Percentiles rank a stretch among this genome's conserved stretches.
These are phyloP conservation scores for Hemicrepidius hirtus DNA, from an alignment of 2,888 invertebrate genomes.

Conservation along the genomic window DNA sequence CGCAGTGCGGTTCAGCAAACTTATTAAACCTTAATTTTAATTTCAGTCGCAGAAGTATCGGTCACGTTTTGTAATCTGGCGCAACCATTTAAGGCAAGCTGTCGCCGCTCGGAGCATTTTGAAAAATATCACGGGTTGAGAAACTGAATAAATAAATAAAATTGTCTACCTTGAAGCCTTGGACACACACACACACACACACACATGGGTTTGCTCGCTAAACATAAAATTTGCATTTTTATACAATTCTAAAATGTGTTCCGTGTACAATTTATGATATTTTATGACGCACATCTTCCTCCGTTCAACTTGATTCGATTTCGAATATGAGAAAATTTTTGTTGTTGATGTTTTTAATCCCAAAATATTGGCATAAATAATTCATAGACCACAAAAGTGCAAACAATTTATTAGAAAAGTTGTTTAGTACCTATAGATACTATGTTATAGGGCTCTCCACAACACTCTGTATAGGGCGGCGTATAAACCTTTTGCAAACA, in stretches of 20 bases:
- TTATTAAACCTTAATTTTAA: constrained; percentile 12
- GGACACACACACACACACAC: constrained; percentile 13
- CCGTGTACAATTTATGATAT: constrained; percentile 24
- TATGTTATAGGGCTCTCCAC: too few relatives aligned
- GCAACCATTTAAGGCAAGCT: constrained; percentile 38
- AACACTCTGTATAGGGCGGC: too few relatives aligned
- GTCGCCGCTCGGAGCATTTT: constrained; percentile 33
- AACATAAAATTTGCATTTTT: constrained; percentile 36
- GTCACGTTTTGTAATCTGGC: constrained; percentile 29
- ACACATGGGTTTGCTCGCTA: constrained; percentile 15
- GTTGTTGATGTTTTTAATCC: too few relatives aligned
- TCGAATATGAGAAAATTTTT: not conserved
- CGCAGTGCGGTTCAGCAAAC: not conserved
- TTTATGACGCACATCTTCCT: constrained; percentile 12
- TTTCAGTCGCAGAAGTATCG: constrained; percentile 15
- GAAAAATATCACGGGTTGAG: constrained; percentile 41
- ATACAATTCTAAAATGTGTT: constrained; percentile 16
- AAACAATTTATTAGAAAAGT: too few relatives aligned
- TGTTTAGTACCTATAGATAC: too few relatives aligned
- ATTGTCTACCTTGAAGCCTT: constrained; percentile 31
- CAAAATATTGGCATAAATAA: too few relatives aligned
- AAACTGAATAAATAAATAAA: constrained; percentile 39
- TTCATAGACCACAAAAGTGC: too few relatives aligned
- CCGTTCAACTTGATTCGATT: not conserved
- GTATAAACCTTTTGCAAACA: too few relatives aligned